These are phyloP conservation scores for Thelaira solivaga DNA, from an alignment of 2,888 invertebrate genomes.

Conservation along the genomic window DNA sequence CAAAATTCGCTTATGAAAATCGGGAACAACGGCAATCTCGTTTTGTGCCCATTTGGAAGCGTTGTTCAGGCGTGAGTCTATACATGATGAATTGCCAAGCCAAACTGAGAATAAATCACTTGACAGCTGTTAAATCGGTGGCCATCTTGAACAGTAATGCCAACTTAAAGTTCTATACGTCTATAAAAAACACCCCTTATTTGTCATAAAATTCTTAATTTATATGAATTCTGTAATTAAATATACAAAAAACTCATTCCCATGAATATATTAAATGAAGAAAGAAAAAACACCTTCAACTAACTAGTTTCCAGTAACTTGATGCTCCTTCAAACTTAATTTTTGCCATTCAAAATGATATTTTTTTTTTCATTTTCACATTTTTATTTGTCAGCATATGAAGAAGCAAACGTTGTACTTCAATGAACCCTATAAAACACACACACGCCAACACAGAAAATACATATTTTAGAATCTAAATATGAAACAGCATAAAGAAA, in stretches of 20 bases:
- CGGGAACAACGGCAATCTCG: no score
- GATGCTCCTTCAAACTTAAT: slow-evolving; percentile 7
- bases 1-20: no score
- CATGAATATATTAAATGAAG: slow-evolving; percentile 19
- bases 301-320: slow-evolving; percentile 33
- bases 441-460: neutral
- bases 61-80: no score
- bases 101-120: no score
- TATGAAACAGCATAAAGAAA: slow-evolving; percentile 32
- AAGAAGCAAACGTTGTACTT: slow-evolving; percentile 32
- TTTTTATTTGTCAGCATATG: neutral
- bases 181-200: no score
- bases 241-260: slow-evolving; percentile 27
- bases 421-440: slow-evolving; percentile 30
- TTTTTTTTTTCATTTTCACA: slow-evolving; percentile 1
- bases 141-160: no score
- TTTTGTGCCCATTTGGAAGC: no score
- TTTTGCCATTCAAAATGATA: slow-evolving; percentile 26
- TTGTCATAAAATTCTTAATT: neutral
- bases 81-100: no score
- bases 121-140: no score
- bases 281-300: slow-evolving; percentile 23
- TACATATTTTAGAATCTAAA: neutral
- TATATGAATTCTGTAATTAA: neutral
- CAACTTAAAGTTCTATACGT: no score